Conservation (phyloP, 2,113 vertebrate species). For the Monarcha castaneiventris region DNA sequence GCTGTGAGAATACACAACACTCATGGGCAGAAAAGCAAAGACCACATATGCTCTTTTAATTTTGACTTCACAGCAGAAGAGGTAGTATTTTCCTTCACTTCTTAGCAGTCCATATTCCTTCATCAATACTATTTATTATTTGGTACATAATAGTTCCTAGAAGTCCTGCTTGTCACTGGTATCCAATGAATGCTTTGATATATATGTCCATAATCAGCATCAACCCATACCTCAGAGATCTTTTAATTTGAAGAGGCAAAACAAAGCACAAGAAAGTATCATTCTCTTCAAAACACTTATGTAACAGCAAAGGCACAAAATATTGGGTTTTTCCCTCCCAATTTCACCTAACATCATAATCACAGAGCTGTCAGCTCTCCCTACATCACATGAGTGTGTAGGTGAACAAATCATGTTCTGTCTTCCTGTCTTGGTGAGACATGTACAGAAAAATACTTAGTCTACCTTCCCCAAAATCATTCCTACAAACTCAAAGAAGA, state of each 20-base stretch:
- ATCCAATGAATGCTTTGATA: not conserved
- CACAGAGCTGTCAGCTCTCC: not conserved
- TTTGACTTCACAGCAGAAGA: not conserved
- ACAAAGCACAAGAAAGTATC: not conserved
- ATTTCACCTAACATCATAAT: not conserved
- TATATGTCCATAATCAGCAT: not conserved
- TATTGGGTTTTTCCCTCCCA: not conserved
- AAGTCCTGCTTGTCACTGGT: not conserved
- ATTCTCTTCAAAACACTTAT: not conserved
- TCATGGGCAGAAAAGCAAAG: constrained; percentile 9
- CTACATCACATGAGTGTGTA: not conserved
- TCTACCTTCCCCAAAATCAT: not conserved
- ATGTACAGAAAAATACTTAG: not conserved
- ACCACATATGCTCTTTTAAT: not conserved
- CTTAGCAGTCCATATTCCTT: not conserved
- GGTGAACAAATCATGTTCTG: not conserved
- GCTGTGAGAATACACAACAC: constrained; percentile 31
- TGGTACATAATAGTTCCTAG: not conserved
- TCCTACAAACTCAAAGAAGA: not conserved
- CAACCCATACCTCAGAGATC: not conserved
- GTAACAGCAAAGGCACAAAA: not conserved
- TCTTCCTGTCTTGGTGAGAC: not conserved
- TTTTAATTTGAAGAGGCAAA: not conserved
- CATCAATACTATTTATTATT: not conserved
- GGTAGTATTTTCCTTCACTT: not conserved